Evolutionary conservation across 2,797 vertebrate species (phyloP).

Genomic region (Serranus cabrilla): DNA sequence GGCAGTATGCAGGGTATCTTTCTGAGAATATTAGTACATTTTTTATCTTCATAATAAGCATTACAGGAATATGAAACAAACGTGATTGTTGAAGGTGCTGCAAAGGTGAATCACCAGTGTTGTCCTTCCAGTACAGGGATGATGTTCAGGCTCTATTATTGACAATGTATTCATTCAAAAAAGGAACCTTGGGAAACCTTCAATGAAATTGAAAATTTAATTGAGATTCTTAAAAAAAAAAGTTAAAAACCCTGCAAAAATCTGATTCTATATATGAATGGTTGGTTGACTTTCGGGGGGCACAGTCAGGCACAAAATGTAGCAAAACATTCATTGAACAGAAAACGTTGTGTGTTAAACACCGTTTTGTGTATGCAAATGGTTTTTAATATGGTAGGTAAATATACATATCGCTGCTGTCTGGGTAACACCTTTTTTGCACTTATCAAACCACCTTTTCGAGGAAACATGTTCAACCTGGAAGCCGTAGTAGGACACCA

Average conservation of each 20-base stretch:
- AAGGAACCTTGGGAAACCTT: neutral
- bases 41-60: neutral
- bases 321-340: too few species aligned
- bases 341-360: too few species aligned
- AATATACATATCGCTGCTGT: too few species aligned
- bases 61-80: neutral
- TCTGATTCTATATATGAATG: too few species aligned
- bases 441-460: too few species aligned
- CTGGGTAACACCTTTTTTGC: too few species aligned
- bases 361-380: too few species aligned
- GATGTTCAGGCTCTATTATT: neutral
- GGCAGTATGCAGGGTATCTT: neutral
- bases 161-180: neutral
- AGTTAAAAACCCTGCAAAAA: neutral
- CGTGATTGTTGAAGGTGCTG: slow-evolving; percentile 4
- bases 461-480: too few species aligned
- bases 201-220: neutral
- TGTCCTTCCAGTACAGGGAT: neutral
- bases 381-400: too few species aligned
- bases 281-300: too few species aligned
- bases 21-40: neutral
- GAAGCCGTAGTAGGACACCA: too few species aligned
- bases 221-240: neutral
- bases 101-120: slow-evolving; percentile 8
- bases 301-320: too few species aligned